Base-by-base conservation (phyloP, 53 echinoderm and acorn worm species). In the Crossaster papposus region DNA sequence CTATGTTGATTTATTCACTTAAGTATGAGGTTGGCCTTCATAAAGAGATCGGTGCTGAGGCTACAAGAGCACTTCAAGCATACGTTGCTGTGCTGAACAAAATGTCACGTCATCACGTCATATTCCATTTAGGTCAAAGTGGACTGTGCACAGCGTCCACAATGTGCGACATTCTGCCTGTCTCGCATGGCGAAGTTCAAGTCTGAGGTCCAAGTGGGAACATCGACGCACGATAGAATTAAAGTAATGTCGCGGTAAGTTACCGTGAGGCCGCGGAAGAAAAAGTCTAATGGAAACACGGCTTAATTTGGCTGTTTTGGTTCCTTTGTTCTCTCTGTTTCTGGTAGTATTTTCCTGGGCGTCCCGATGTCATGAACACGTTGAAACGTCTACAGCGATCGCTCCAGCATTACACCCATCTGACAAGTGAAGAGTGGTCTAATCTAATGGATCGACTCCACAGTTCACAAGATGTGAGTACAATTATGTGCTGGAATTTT, bases 341-440 rank as follows among this genome's bases (percentile, higher is more conserved):
- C 23, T 90, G 29, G 65, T 65, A 98, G 98, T 98, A 94, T 73
- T 98, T 98, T 91, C 98, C 98, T 34, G 98, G 96, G 1, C 92
- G 94, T 35, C 65, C 81, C 12, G 84, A 90, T 75, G 93, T 98
- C 26, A 94, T 90, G 68, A 82, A 82, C 7, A 93, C 91, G 54
- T 74, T 99, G 17, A 73, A 89, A 8, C 62, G 28, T 35, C 52
- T 87, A 36, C 62, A 87, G 10, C 35, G 23, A 35, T 34, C 62
- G 4, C 77, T 87, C 2, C 62, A 77, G 23, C 33, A 63, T 20
- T 24, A 87, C 33, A 55, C 77, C 3, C 36, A 26, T 28, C 5
- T 87, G 34, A 58, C 87, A 54, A 75, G 32, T 58, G 87, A 87
- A 3, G 76, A 63, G 5, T 87, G 87, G 87, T 87, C 31, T 32